Evolutionary conservation across 2,888 invertebrate species (phyloP).

Genomic region (Drosophila monieri): DNA sequence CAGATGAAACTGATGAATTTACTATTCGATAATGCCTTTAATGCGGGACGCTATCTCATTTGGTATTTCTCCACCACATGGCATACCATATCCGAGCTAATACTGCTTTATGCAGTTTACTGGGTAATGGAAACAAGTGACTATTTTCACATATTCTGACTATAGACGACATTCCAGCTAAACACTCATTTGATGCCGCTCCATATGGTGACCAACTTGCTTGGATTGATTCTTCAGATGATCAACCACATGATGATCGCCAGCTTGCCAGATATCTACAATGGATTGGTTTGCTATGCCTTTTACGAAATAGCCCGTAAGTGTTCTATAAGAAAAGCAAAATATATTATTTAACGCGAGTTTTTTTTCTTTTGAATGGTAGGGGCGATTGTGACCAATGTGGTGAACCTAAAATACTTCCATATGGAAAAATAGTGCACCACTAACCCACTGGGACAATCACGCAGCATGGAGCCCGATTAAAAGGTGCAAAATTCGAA

Average conservation of each 20-base stretch:
- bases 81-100: background rate
- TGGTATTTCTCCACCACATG: background rate
- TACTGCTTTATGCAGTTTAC: background rate
- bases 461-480: conserved; percentile 70
- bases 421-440: conserved; percentile 24
- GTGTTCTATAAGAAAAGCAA: conserved; percentile 14
- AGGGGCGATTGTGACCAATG: conserved; percentile 12
- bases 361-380: background rate
- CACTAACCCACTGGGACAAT: conserved; percentile 46
- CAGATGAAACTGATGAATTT: background rate
- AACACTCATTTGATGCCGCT: conserved; percentile 39
- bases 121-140: background rate
- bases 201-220: conserved; percentile 46
- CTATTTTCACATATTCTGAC: background rate
- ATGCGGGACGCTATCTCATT: too few species aligned
- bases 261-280: background rate
- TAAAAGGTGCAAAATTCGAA: conserved; percentile 63
- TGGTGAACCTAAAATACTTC: conserved; percentile 16
- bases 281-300: conserved; percentile 9
- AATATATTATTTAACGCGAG: background rate
- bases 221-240: conserved; percentile 48
- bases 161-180: conserved; percentile 12
- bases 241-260: conserved; percentile 39
- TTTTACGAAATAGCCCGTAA: conserved; percentile 37
- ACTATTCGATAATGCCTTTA: background rate